phyloP scores from a whole-genome alignment of 2,888 invertebrate genomes.

The Tetropium fuscum region DNA sequence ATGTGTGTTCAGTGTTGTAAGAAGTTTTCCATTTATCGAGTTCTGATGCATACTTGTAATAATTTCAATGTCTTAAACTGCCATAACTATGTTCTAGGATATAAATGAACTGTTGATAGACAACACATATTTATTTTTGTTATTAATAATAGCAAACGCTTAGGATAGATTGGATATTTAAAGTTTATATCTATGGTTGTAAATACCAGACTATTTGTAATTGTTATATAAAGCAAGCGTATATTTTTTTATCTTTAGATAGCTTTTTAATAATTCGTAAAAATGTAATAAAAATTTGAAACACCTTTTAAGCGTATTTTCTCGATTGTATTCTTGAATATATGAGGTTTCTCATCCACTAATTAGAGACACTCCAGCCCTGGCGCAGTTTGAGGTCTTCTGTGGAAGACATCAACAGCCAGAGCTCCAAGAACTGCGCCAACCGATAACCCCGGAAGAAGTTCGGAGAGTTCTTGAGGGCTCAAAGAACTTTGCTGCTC shows the following conservation, averaged over 20 bases:
- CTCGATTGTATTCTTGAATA: too few species aligned
- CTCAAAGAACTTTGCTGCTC: too few species aligned
- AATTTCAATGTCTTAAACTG: constrained; percentile 30
- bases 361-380: too few species aligned
- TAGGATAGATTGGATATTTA: constrained; percentile 6
- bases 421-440: too few species aligned
- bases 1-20: not conserved
- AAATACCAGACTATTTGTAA: constrained; percentile 7
- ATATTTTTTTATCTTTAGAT: constrained; percentile 19
- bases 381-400: too few species aligned
- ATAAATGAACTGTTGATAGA: constrained; percentile 35
- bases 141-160: constrained; percentile 12
- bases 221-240: constrained; percentile 8
- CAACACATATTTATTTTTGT: constrained; percentile 34
- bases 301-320: too few species aligned
- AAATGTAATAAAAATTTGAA: constrained; percentile 1
- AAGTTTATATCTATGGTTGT: not conserved
- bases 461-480: too few species aligned
- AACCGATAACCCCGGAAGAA: too few species aligned
- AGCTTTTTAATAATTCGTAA: constrained; percentile 14
- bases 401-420: too few species aligned
- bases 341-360: too few species aligned
- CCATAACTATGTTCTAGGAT: constrained; percentile 41
- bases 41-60: not conserved
- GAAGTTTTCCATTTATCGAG: not conserved